Evolutionary conservation across 1,140 invertebrate species (phyloP).

Genomic region (Potamilus streckersoni): DNA sequence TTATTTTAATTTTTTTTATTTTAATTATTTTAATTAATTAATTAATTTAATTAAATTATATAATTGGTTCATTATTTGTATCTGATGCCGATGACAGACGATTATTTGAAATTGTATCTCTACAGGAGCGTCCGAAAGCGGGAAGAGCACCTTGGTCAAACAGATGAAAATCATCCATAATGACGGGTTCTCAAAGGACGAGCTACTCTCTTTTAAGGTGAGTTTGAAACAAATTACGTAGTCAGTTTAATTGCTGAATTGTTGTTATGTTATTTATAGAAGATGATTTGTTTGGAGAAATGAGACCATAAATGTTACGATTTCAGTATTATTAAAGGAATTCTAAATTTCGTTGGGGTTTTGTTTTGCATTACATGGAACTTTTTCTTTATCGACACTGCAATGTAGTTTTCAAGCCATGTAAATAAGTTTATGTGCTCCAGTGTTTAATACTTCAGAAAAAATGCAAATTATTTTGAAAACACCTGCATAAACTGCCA

Average conservation of each 20-base stretch:
- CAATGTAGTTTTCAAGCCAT: too few relatives aligned
- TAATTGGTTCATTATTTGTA: too few relatives aligned
- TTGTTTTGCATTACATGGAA: not conserved
- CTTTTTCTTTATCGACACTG: too few relatives aligned
- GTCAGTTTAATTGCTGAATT: not conserved
- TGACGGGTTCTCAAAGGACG: slow-evolving; percentile 93
- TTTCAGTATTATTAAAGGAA: not conserved
- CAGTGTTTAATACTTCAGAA: too few relatives aligned
- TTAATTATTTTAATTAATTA: too few relatives aligned
- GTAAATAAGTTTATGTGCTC: too few relatives aligned
- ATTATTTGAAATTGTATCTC: slow-evolving; percentile 5
- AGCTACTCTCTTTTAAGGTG: slow-evolving; percentile 67
- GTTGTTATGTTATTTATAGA: not conserved
- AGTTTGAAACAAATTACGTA: not conserved
- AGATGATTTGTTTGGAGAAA: not conserved
- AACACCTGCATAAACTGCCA: too few relatives aligned
- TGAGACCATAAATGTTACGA: not conserved
- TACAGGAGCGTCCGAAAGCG: slow-evolving; percentile 76
- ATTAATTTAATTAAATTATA: too few relatives aligned
- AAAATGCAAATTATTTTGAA: too few relatives aligned
- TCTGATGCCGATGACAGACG: too few relatives aligned
- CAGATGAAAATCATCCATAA: slow-evolving; percentile 99
- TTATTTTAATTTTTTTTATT: too few relatives aligned
- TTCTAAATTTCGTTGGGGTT: not conserved
- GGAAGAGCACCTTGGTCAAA: slow-evolving; percentile 99